Conservation (phyloP, 23 tunicate species). For the Oikopleura vanhoeffeni region DNA sequence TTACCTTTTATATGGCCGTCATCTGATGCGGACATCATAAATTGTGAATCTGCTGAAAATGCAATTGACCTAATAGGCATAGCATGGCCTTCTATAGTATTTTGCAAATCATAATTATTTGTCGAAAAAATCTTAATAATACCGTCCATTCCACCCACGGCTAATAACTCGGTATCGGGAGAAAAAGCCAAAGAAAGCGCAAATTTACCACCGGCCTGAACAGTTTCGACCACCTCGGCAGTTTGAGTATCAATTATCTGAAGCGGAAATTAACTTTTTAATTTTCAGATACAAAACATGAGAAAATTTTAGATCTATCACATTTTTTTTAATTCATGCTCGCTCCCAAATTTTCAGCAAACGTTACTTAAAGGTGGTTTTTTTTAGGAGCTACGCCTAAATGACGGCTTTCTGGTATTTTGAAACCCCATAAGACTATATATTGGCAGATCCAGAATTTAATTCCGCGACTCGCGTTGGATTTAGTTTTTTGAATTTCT, state of each 20-base stretch:
- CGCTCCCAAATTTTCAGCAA: no score
- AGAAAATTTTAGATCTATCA: no score
- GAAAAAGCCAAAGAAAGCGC: slow-evolving; percentile 70
- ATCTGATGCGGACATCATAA: slow-evolving; percentile 80
- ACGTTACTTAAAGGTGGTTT: no score
- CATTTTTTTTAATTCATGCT: no score
- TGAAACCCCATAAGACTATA: no score
- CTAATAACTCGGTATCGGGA: slow-evolving; percentile 73
- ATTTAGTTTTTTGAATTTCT: no score
- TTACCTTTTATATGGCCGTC: slow-evolving; percentile 64
- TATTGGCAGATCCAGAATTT: no score
- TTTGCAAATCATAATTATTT: slow-evolving; percentile 31
- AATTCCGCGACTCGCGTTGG: no score
- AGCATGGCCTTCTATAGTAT: slow-evolving; percentile 85
- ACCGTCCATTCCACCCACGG: slow-evolving; percentile 94
- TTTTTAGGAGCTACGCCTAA: no score
- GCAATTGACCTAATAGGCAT: slow-evolving; percentile 87
- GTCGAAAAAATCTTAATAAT: slow-evolving; percentile 77
- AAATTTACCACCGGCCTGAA: slow-evolving; percentile 42
- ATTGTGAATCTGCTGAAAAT: slow-evolving; percentile 81
- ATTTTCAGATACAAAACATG: no score
- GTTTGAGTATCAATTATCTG: background rate
- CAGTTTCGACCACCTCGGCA: slow-evolving; percentile 44
- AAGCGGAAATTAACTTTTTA: no score
- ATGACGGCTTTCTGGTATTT: no score